These are phyloP conservation scores for Bursaphelenchus mucronatus DNA, from an alignment of 1,140 invertebrate genomes.

Conservation along the genomic window DNA sequence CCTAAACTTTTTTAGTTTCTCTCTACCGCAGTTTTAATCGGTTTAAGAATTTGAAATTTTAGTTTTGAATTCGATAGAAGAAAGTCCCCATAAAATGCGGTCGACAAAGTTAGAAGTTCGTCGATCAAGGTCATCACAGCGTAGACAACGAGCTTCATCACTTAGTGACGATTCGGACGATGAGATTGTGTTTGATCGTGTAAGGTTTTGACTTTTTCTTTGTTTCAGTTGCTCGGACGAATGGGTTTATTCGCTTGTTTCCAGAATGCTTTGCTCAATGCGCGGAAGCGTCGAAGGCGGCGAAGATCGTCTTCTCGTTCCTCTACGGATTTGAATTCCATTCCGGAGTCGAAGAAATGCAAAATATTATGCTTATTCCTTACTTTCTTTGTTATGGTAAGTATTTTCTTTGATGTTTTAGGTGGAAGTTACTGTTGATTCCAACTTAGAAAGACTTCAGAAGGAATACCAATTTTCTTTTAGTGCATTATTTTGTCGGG, in stretches of 20 bases:
- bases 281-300: conserved; percentile 8
- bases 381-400: conserved; percentile 12
- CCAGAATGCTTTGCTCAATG: conserved; percentile 17
- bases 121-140: conserved; percentile 9
- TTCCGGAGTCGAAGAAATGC: conserved; percentile 8
- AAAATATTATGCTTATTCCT: conserved; percentile 3
- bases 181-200: conserved; percentile 26
- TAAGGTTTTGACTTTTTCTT: neutral
- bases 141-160: conserved; percentile 9
- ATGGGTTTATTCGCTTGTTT: neutral
- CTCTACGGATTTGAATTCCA: neutral
- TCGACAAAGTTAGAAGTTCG: conserved; percentile 1
- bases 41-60: conserved; percentile 13
- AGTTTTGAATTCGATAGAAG: conserved; percentile 29
- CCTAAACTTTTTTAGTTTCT: no score
- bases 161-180: conserved; percentile 25
- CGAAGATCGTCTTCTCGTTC: conserved; percentile 9
- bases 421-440: no score
- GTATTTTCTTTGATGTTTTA: neutral
- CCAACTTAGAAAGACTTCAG: no score
- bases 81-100: conserved; percentile 24
- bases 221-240: neutral
- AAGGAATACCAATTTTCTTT: no score
- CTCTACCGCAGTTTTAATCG: no score
- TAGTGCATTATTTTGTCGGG: no score